A percentile compares a stretch with the other conserved stretches of the same genome.
phyloP scores from a whole-genome alignment of 2,888 invertebrate species.

The Sepioteuthis lessoniana region DNA sequence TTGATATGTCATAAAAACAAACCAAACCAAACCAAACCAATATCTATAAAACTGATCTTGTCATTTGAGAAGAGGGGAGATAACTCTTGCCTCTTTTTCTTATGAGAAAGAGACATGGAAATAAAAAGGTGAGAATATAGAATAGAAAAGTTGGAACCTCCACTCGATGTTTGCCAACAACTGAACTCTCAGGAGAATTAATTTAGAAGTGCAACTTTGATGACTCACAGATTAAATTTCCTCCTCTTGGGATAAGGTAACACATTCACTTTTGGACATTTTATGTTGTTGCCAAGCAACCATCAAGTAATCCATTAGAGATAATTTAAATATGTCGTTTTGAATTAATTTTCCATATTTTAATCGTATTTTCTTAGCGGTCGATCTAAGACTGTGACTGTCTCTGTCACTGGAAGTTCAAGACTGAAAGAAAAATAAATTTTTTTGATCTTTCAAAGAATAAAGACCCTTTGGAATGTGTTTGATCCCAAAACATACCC shows the following conservation, averaged over 20 bases:
- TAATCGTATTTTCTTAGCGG: background rate
- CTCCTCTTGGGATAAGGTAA: background rate
- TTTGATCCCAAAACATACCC: background rate
- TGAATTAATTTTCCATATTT: background rate
- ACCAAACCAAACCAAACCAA: too few relatives aligned
- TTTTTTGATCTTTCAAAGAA: background rate
- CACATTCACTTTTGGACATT: background rate
- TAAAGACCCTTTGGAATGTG: background rate
- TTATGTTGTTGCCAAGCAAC: background rate
- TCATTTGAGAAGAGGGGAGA: too few relatives aligned
- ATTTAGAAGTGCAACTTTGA: background rate
- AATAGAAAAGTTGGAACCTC: too few relatives aligned
- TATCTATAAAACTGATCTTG: too few relatives aligned
- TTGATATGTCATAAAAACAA: too few relatives aligned
- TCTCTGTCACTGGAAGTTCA: background rate
- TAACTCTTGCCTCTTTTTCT: too few relatives aligned
- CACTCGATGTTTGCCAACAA: background rate
- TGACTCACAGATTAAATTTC: background rate
- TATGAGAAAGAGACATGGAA: too few relatives aligned
- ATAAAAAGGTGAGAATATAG: too few relatives aligned
- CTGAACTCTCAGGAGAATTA: background rate
- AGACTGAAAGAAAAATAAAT: background rate
- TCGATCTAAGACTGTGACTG: background rate
- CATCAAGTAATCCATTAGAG: background rate
- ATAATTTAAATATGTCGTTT: conserved; percentile 8